Conservation (phyloP, 1,140 invertebrate species). For the Papilio helenus region DNA sequence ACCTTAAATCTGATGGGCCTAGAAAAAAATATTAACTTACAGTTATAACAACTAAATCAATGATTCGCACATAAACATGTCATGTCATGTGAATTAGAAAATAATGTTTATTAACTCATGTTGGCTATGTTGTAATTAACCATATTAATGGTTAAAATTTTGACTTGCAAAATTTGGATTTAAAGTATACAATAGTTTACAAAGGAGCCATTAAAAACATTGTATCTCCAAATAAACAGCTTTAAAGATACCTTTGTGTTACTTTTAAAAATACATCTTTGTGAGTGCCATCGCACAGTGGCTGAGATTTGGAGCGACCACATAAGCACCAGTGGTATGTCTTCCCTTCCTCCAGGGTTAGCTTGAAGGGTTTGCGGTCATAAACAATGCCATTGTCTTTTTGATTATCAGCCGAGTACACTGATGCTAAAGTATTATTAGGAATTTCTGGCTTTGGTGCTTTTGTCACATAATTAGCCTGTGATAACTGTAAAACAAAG, state of each 20-base stretch:
- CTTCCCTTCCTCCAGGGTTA: constrained; percentile 89
- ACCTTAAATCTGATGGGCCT: constrained; percentile 93
- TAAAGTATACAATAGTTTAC: no score
- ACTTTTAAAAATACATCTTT: constrained; percentile 89
- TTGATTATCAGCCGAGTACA: constrained; percentile 85
- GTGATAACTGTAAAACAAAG: constrained; percentile 38
- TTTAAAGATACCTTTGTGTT: constrained; percentile 80
- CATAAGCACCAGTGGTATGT: constrained; percentile 97
- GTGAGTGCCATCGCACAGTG: constrained; percentile 97
- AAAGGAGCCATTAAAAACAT: no score
- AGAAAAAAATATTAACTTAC: constrained; percentile 50
- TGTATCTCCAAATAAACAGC: background rate
- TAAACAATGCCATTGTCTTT: constrained; percentile 84
- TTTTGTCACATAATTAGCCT: constrained; percentile 67
- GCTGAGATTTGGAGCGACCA: constrained; percentile 95
- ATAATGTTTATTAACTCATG: no score
- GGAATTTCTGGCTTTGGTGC: constrained; percentile 84
- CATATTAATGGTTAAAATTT: no score
- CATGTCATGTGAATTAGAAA: no score
- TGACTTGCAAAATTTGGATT: no score
- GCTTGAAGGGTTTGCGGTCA: constrained; percentile 95
- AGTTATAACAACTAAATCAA: background rate
- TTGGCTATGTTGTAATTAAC: no score
- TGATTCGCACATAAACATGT: background rate
- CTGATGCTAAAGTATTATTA: constrained; percentile 84